phyloP scores from a whole-genome alignment of 2,888 invertebrate genomes.

The Cyclophora punctaria region DNA sequence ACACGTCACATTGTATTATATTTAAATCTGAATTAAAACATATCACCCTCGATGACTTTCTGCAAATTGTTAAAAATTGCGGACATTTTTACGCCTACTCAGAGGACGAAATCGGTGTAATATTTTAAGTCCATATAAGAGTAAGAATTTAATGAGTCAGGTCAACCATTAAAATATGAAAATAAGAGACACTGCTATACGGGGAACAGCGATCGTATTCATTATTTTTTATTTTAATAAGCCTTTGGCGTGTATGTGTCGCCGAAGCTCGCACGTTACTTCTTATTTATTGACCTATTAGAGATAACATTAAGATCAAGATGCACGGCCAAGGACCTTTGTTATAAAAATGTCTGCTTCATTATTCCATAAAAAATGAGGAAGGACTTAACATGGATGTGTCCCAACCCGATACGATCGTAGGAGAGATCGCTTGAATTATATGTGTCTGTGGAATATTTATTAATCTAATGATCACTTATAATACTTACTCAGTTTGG shows the following conservation, averaged over 20 bases:
- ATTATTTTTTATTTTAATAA: constrained; percentile 67
- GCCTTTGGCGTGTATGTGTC: constrained; percentile 63
- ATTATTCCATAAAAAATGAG: constrained; percentile 71
- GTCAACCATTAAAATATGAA: constrained; percentile 52
- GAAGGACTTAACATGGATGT: constrained; percentile 46
- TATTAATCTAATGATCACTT: too few species aligned
- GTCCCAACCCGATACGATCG: constrained; percentile 4
- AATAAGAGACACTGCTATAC: constrained; percentile 52
- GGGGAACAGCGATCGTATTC: constrained; percentile 54
- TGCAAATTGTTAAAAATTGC: constrained; percentile 12
- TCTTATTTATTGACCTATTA: constrained; percentile 75
- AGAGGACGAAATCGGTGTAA: constrained; percentile 13
- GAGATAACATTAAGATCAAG: constrained; percentile 75
- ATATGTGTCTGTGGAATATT: neutral
- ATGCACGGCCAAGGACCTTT: constrained; percentile 76
- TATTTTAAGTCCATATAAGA: constrained; percentile 20
- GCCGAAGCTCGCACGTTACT: constrained; percentile 72
- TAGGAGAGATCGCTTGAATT: neutral
- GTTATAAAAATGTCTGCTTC: constrained; percentile 75
- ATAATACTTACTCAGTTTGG: too few species aligned
- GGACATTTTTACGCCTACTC: constrained; percentile 15
- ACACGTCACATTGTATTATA: neutral
- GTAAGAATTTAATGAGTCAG: constrained; percentile 36
- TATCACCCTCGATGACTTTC: constrained; percentile 2
- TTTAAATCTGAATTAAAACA: neutral